phyloP scores from a whole-genome alignment of 1,140 invertebrate species.

The Calephelis virginiensis region DNA sequence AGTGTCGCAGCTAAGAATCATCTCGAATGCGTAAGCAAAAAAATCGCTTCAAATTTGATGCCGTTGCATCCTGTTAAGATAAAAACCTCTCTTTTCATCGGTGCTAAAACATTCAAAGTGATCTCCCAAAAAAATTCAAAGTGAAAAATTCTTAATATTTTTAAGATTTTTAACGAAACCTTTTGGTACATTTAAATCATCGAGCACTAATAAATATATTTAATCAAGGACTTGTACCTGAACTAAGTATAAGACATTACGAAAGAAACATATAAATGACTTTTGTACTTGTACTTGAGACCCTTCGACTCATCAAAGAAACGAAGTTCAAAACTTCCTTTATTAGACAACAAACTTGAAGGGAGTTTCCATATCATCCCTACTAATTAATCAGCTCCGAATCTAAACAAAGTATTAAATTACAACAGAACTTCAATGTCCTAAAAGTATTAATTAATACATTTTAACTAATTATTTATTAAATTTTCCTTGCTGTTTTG shows the following conservation, averaged over 20 bases:
- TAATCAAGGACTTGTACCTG: constrained; percentile 18
- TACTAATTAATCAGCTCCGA: constrained; percentile 46
- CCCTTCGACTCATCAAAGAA: constrained; percentile 36
- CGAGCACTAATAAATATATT: background rate
- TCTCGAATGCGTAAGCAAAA: too few species aligned
- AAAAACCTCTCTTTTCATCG: too few species aligned
- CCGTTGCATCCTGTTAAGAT: too few species aligned
- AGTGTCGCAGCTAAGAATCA: too few species aligned
- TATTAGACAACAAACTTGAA: constrained; percentile 43
- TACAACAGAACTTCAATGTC: constrained; percentile 31
- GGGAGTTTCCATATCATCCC: constrained; percentile 42
- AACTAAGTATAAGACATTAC: constrained; percentile 23
- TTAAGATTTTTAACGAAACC: too few species aligned
- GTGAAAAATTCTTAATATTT: too few species aligned
- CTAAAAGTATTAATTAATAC: constrained; percentile 42
- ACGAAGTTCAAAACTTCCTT: constrained; percentile 39
- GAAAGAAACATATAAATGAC: constrained; percentile 30
- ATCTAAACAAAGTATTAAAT: constrained; percentile 47
- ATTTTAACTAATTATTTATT: constrained; percentile 16
- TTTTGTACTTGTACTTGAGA: constrained; percentile 32
- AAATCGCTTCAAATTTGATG: too few species aligned
- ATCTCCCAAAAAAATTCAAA: too few species aligned
- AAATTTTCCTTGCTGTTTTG: background rate
- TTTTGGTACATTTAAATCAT: too few species aligned
- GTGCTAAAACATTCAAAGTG: too few species aligned